Base-by-base conservation (phyloP, 2,113 vertebrate species). In the Zonotrichia leucophrys region DNA sequence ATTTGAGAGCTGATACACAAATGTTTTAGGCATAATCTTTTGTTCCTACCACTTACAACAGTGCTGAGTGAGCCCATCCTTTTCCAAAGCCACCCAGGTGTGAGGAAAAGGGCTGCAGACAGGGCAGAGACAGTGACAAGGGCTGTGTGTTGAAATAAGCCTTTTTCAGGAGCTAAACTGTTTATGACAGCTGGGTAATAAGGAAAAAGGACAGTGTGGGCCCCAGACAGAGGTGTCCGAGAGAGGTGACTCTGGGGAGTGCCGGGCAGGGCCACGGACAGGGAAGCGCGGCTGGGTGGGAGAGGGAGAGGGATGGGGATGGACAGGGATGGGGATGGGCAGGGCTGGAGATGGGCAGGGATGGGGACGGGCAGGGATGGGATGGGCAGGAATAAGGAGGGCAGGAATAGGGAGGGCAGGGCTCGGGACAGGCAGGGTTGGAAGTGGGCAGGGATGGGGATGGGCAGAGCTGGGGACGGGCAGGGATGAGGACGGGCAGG, bases 181-280 rank as follows among this genome's bases (percentile, higher is more conserved):
- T 25, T 70, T 28, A 41, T 37, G 14, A 7, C 28, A 60, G 30
- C 50, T 33, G 56, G 46, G 11, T 24, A 77, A 56, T 9, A 33
- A 20, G 7, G 10, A 25, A 30, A 41, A 75, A 46, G 5, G 9
- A 1, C 8, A 49, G 11, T 18, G 16, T 0, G 21, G 31, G 13
- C 7, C 11, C 11, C 1, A 10, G 15, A 60, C 12, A 39, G 10
- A 12, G 16, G 9, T 11, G 10, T 8, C 17, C 0, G 2, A 67
- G 33, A 4, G 12, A 4, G 37, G 37, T 0, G 8, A 10, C 25
- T 8, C 5, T 0, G 44, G 4, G 15, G 13, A 72, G 27, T 0
- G 1, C 1, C 1, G 42, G 1, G 9, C 20, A 16, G 31, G 0
- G 12, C 5, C 2, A 5, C 5, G 10, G 27, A 3, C n/a, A 8